Base-by-base conservation (phyloP, 2,113 vertebrate species). In the Sarotherodon lohbergeri region DNA sequence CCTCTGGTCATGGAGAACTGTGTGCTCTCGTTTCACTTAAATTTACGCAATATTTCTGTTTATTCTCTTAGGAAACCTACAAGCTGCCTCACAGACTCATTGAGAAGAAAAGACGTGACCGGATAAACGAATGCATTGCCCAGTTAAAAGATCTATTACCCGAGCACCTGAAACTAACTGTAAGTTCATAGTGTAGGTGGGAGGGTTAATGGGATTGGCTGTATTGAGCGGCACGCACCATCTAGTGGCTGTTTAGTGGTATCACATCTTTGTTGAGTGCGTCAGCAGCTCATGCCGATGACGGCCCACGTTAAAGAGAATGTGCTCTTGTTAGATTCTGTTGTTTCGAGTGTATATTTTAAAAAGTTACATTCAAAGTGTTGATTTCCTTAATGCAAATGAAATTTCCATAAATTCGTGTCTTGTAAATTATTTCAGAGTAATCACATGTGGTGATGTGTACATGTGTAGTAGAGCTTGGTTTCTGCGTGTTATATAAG, bases 121-220 rank as follows among this genome's bases (percentile, higher is more conserved):
- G 99, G 92, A 99, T 99, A 90, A 99, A 99, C 92, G 99, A 99
- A 94, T 99, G 99, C 96, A 99, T 99, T 90, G 97, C 98, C 48
- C 99, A 99, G 96, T 86, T 99, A 82, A 99, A 99, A 94, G 99
- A 99, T 94, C 96, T 99, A 90, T 95, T 99, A 82, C 99, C 99
- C 10, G 99, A 99, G 92, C 98, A 99, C 93, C 98, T 99, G 91
- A 99, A 99, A 96, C 98, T 99, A 90, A 99, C 99, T 83, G 99
- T 99, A 91, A 97, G 98, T 96, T 81, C 73, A 36, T 2, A 6
- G 63, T 61, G 83, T 29, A n/a, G 19, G 63, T 57, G 52, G 87
- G 71, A 83, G 89, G 82, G 86, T 50, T 55, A 36, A 63, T 32
- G 41, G 36, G 52, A 82, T 55, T 66, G 7, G 17, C 12, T 80